Conservation (phyloP, 1,140 invertebrate species). For the Coboldia fuscipes region DNA sequence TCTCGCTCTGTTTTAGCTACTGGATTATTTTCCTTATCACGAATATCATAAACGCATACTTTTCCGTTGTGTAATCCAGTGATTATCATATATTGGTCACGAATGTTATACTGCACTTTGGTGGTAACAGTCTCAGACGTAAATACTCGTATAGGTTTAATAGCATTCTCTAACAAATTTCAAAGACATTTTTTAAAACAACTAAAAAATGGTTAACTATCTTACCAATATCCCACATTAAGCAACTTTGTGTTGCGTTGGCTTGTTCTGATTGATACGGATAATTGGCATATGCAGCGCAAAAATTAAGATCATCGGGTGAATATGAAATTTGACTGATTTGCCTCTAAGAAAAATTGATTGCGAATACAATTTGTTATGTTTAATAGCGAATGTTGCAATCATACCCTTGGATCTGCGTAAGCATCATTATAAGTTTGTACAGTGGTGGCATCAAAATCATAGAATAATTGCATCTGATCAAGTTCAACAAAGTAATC, state of each 20-base stretch:
- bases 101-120: constrained; percentile 62
- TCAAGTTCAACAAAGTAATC: constrained; percentile 50
- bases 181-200: no score
- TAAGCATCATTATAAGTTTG: constrained; percentile 35
- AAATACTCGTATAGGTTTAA: constrained; percentile 46
- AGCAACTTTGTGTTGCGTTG: no score
- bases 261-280: no score
- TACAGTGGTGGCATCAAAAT: constrained; percentile 36
- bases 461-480: constrained; percentile 28
- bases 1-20: constrained; percentile 29
- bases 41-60: constrained; percentile 51
- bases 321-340: no score
- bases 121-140: constrained; percentile 41
- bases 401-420: background rate
- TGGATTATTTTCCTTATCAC: constrained; percentile 33
- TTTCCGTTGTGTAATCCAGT: constrained; percentile 67
- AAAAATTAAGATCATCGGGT: no score
- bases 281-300: no score
- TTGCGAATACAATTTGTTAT: no score
- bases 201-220: no score
- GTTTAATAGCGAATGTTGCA: no score
- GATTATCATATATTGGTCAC: constrained; percentile 55
- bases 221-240: constrained; percentile 78
- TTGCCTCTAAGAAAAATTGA: no score
- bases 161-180: constrained; percentile 56